phyloP scores from a whole-genome alignment of 2,113 vertebrate genomes.

The Crotalus tigris region DNA sequence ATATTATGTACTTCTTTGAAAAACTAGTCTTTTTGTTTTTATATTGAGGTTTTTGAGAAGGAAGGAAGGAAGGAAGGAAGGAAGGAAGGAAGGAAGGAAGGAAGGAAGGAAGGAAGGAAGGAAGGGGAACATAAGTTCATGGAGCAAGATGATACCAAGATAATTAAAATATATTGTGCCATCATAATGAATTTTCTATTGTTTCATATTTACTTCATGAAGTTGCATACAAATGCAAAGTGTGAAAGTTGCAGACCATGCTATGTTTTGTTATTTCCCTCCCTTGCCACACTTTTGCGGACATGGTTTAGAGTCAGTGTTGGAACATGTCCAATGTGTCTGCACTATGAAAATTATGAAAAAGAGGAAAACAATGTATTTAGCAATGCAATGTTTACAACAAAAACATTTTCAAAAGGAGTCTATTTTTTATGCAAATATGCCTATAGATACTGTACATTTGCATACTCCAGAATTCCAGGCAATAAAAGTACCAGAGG shows the following conservation, averaged over 20 bases:
- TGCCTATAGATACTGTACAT: neutral
- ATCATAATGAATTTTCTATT: neutral
- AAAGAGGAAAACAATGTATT: neutral
- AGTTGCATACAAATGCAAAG: neutral
- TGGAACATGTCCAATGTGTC: neutral
- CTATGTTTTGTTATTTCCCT: neutral
- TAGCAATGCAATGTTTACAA: neutral
- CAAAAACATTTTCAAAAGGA: neutral
- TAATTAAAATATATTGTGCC: neutral
- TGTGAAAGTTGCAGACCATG: neutral
- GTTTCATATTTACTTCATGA: neutral
- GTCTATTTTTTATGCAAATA: neutral
- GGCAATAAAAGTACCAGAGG: neutral
- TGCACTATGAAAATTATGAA: neutral
- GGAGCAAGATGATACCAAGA: neutral
- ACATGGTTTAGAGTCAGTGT: neutral
- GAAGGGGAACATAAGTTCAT: neutral
- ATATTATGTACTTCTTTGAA: neutral
- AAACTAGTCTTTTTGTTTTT: neutral
- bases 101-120: neutral
- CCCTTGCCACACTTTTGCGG: neutral
- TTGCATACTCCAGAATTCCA: neutral
- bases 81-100: neutral
- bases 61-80: no score
- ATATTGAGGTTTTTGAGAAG: neutral